Percentiles rank a stretch among this genome's conserved stretches.
Evolutionary conservation across 2,888 invertebrate species (phyloP).

Genomic region (Heliconius aoede): DNA sequence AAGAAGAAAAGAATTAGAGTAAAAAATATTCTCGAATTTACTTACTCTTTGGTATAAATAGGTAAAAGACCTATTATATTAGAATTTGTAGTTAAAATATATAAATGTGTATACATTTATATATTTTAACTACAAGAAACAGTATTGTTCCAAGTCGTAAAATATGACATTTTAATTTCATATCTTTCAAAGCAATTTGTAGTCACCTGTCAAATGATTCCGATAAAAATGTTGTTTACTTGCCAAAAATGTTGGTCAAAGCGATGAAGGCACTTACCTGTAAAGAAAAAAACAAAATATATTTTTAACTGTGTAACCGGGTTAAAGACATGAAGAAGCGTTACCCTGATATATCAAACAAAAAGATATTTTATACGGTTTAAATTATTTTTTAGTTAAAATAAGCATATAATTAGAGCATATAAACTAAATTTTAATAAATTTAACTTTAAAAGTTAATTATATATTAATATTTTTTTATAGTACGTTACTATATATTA

Average conservation of each 20-base stretch:
- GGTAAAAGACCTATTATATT: no score
- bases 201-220: slow-evolving; percentile 28
- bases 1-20: no score
- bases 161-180: slow-evolving; percentile 40
- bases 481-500: no score
- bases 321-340: background rate
- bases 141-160: slow-evolving; percentile 10
- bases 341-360: background rate
- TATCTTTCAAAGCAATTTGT: slow-evolving; percentile 31
- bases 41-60: background rate
- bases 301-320: slow-evolving; percentile 21
- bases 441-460: no score
- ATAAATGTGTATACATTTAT: no score
- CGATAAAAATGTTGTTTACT: slow-evolving; percentile 33
- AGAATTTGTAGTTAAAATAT: no score
- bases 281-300: slow-evolving; percentile 47
- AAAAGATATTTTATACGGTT: background rate
- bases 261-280: slow-evolving; percentile 53
- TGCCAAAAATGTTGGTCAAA: slow-evolving; percentile 35
- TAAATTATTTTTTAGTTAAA: background rate
- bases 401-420: background rate
- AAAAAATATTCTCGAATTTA: no score
- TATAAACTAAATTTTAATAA: background rate
- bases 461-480: no score
- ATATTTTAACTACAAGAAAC: no score